Evolutionary conservation across 2,888 invertebrate species (phyloP), one percentile per base, ranked within the genome.

Genomic region (Philereme vetulata): DNA sequence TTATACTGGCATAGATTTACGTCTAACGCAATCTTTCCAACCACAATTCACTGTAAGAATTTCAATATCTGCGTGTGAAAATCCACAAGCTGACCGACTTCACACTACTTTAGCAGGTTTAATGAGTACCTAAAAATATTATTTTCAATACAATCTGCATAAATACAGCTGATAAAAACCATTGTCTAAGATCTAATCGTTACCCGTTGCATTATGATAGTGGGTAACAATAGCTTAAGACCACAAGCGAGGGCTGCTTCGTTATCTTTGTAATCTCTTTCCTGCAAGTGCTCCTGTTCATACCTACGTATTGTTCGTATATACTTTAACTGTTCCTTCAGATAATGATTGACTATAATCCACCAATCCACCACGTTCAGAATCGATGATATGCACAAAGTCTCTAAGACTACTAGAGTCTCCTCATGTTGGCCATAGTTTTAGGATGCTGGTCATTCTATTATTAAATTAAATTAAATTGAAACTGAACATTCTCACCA

Each of bases 141-240:
- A 5, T 33, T 38, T 55, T 55, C 46, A 60, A 59, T 11, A 32
- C 0, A 11, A 43, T 51, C 62, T 57, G 47, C 51, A 46, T 57
- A 50, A 51, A 46, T 51, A 40, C 56, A 51, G 32, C 38, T 43
- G 62, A 62, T 62, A 62, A 62, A 32, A 48, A 9, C 51, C 51
- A 58, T 58, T 62, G 62, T 62, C 11, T 40, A 32, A n/a, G 47
- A 43, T 54, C 46, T 50, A 45, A 58, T 53, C 46, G 49, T 45
- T 49, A 54, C n/a, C 49, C n/a, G 38, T 51, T 54, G 54, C 57
- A 50, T 57, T 52, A 47, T 52, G 5, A 49, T 40, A 6, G n/a
- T 11, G 42, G 45, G 34, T 36, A 47, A 48, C 51, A 51, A 60
- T 60, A 54, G 51, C 6, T 44, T 5, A 3, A 4, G 6, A 44